A percentile compares a stretch with the other conserved stretches of the same genome.
These are phyloP conservation scores for Megaleporinus macrocephalus DNA, from an alignment of 2,113 vertebrate species.

Conservation along the genomic window DNA sequence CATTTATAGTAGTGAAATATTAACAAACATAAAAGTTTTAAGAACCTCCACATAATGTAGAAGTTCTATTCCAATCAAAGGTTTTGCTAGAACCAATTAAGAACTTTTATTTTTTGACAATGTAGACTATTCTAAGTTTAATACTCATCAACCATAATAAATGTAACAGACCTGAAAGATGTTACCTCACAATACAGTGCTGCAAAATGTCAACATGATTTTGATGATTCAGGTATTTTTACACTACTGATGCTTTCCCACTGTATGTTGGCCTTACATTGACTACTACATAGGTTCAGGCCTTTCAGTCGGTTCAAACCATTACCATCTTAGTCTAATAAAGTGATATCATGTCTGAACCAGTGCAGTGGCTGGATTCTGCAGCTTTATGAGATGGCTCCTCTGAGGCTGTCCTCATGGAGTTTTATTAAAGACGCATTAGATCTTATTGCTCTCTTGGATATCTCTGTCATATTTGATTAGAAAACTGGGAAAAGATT, in stretches of 20 bases:
- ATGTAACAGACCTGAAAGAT: not conserved
- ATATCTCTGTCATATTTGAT: not conserved
- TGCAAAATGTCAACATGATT: not conserved
- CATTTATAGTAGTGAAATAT: too few relatives aligned
- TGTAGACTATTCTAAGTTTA: too few relatives aligned
- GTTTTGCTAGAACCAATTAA: too few relatives aligned
- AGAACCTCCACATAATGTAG: too few relatives aligned
- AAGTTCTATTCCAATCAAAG: too few relatives aligned
- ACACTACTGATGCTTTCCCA: not conserved
- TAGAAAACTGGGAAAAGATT: not conserved
- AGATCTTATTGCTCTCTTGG: constrained; percentile 2
- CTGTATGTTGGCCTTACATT: not conserved
- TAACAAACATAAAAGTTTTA: too few relatives aligned
- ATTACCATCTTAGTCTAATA: constrained; percentile 1
- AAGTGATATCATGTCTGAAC: not conserved
- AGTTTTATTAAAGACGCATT: constrained; percentile 1
- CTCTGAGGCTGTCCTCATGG: not conserved
- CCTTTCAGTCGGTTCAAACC: not conserved
- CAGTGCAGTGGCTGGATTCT: not conserved
- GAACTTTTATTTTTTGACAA: too few relatives aligned
- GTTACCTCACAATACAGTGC: not conserved
- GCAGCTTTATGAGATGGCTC: not conserved
- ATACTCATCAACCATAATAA: too few relatives aligned
- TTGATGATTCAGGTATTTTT: not conserved
- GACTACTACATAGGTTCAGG: not conserved